Percentiles rank a stretch among this genome's conserved stretches.
Conservation (phyloP, 2,888 invertebrate genomes). For the Vesta saturnalis region DNA sequence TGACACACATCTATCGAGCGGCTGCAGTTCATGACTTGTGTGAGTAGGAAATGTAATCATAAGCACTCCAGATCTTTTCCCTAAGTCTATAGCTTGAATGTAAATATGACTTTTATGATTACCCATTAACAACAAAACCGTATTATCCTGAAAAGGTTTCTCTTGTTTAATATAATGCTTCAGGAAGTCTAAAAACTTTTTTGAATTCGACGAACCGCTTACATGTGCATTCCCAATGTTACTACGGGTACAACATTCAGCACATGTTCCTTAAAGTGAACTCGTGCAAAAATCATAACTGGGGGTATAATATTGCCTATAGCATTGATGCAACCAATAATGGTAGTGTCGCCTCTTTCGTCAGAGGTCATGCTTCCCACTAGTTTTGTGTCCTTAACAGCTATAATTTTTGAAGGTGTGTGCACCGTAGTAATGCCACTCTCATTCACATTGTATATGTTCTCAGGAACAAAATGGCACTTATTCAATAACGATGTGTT, state of each 20-base stretch:
- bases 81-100: constrained; percentile 37
- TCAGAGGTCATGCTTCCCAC: constrained; percentile 41
- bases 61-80: constrained; percentile 46
- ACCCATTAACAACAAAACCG: constrained; percentile 40
- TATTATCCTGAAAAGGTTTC: constrained; percentile 46
- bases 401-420: constrained; percentile 46
- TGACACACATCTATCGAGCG: constrained; percentile 47
- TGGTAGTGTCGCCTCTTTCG: constrained; percentile 44
- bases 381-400: constrained; percentile 47
- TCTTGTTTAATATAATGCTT: too few species aligned
- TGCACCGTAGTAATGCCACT: constrained; percentile 46
- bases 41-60: constrained; percentile 53
- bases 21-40: constrained; percentile 50
- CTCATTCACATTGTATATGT: constrained; percentile 48
- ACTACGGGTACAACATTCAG: constrained; percentile 35
- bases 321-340: constrained; percentile 42
- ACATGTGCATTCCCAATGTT: constrained; percentile 40
- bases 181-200: too few species aligned
- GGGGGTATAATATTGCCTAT: constrained; percentile 24
- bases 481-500: constrained; percentile 3
- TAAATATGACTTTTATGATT: constrained; percentile 43
- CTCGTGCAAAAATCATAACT: neutral
- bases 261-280: constrained; percentile 32
- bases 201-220: constrained; percentile 39
- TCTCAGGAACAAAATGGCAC: too few species aligned